These are phyloP conservation scores for Brachylomia viminalis DNA, from an alignment of 2,888 invertebrate species.

Conservation along the genomic window DNA sequence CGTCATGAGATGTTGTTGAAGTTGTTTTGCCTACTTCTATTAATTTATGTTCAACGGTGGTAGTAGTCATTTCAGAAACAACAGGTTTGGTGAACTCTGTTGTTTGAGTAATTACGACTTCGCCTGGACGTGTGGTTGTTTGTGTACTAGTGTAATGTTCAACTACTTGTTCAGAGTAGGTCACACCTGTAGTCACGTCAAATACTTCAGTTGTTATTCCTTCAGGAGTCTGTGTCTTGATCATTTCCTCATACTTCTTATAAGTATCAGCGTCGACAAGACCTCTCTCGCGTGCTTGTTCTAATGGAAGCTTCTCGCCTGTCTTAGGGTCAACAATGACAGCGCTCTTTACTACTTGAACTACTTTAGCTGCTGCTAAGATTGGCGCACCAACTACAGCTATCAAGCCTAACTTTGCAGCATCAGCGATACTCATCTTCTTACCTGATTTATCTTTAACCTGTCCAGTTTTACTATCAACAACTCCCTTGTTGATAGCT, in stretches of 20 bases:
- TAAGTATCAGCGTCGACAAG: conserved; percentile 89
- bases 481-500: conserved; percentile 94
- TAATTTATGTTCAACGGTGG: conserved; percentile 69
- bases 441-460: conserved; percentile 92
- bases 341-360: conserved; percentile 91
- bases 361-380: conserved; percentile 92
- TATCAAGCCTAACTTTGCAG: conserved; percentile 94
- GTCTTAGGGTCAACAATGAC: conserved; percentile 93
- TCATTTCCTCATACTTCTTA: conserved; percentile 70
- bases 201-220: conserved; percentile 43
- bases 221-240: conserved; percentile 63
- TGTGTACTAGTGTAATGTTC: conserved; percentile 62
- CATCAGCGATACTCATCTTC: conserved; percentile 93
- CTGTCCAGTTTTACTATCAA: conserved; percentile 93
- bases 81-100: conserved; percentile 69
- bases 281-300: conserved; percentile 93
- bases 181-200: conserved; percentile 51
- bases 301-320: conserved; percentile 93
- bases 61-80: conserved; percentile 67
- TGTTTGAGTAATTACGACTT: conserved; percentile 69
- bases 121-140: conserved; percentile 63
- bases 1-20: conserved; percentile 70
- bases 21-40: conserved; percentile 65
- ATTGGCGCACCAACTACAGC: conserved; percentile 94
- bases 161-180: conserved; percentile 54